Conservation (phyloP, 2,113 vertebrate species). For the Lepisosteus osseus region DNA sequence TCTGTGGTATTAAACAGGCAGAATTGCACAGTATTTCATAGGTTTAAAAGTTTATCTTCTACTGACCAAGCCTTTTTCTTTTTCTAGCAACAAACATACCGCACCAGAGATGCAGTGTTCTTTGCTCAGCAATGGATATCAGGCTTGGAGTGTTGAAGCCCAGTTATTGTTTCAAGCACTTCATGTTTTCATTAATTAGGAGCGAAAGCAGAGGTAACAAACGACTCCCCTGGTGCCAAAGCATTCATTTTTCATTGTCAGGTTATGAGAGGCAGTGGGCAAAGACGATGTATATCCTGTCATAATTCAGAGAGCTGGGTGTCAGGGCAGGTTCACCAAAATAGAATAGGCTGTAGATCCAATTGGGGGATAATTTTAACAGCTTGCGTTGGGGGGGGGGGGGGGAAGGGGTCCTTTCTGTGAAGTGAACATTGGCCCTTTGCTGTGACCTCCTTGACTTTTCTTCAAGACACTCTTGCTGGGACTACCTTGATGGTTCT, state of each 20-base stretch:
- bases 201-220: slow-evolving; percentile 47
- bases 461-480: too few species aligned
- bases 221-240: slow-evolving; percentile 40
- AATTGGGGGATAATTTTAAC: too few species aligned
- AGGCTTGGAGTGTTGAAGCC: slow-evolving; percentile 11
- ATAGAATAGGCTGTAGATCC: slow-evolving; percentile 48
- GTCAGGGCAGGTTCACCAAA: slow-evolving; percentile 53
- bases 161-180: slow-evolving; percentile 45
- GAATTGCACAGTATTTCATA: not conserved
- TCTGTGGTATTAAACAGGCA: not conserved
- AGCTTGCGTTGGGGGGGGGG: too few species aligned
- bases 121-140: not conserved
- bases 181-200: slow-evolving; percentile 55
- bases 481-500: too few species aligned
- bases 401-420: too few species aligned
- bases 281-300: slow-evolving; percentile 49
- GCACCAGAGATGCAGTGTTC: too few species aligned
- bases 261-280: slow-evolving; percentile 54
- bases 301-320: slow-evolving; percentile 51
- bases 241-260: slow-evolving; percentile 59
- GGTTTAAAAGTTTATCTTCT: not conserved
- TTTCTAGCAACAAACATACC: too few species aligned
- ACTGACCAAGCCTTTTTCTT: not conserved
- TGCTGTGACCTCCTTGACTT: too few species aligned
- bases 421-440: too few species aligned